Conservation (phyloP, 1,140 invertebrate species). For the Sarcophaga bullata region DNA sequence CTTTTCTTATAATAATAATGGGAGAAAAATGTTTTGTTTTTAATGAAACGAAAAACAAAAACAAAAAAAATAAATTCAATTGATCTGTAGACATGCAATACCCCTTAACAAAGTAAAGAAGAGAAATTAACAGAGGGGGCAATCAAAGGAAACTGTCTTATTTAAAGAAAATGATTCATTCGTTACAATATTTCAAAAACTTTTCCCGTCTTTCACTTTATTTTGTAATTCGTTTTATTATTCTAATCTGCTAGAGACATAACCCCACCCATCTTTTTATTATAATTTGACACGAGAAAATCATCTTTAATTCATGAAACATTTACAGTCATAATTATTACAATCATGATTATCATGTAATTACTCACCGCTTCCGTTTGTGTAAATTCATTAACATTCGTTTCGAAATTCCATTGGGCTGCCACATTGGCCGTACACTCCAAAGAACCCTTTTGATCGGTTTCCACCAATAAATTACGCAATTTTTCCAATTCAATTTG, state of each 20-base stretch:
- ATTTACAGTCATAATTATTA: no score
- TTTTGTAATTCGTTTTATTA: no score
- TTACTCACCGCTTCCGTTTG: conserved; percentile 83
- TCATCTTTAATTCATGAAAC: not conserved
- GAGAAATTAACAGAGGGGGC: not conserved
- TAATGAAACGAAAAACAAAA: not conserved
- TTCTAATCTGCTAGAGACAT: no score
- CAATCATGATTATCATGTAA: not conserved
- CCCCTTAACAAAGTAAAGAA: not conserved
- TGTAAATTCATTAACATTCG: conserved; percentile 83
- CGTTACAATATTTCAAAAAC: no score
- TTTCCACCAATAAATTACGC: conserved; percentile 71
- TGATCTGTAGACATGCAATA: conserved; percentile 1
- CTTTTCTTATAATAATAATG: conserved; percentile 14
- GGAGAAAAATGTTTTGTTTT: not conserved
- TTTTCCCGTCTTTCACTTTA: no score
- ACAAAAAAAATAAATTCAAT: not conserved
- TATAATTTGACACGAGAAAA: not conserved
- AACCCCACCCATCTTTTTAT: not conserved
- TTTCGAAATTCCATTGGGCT: conserved; percentile 89
- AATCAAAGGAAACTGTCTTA: not conserved
- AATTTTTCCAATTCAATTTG: conserved; percentile 61
- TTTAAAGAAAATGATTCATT: no score
- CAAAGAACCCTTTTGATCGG: conserved; percentile 78
- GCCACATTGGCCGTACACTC: conserved; percentile 84